Conservation (phyloP, 2,888 invertebrate species). For the Onchidella celtica region DNA sequence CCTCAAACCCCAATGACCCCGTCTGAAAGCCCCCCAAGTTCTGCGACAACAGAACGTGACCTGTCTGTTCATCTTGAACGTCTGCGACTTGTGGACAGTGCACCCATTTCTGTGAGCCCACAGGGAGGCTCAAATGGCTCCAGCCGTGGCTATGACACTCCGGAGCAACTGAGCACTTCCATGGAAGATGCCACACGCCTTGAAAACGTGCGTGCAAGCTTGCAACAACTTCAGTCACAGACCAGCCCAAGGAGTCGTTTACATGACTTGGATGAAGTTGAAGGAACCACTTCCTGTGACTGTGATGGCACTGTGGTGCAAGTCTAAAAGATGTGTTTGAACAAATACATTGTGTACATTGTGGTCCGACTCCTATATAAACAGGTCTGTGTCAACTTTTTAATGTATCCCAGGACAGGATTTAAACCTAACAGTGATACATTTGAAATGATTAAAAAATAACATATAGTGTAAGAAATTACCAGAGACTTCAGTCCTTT, state of each 20-base stretch:
- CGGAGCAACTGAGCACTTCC: conserved; percentile 41
- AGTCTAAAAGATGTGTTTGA: conserved; percentile 1
- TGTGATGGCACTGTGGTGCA: conserved; percentile 42
- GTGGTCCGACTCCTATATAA: background rate
- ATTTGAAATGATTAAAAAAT: no score
- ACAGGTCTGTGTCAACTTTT: no score
- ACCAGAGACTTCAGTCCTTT: no score
- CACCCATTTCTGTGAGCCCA: conserved; percentile 48
- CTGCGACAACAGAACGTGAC: conserved; percentile 66
- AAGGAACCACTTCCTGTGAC: conserved; percentile 6
- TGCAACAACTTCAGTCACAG: conserved; percentile 46
- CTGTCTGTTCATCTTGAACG: conserved; percentile 67
- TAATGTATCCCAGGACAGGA: no score
- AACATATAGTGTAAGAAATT: no score
- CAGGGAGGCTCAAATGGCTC: conserved; percentile 46
- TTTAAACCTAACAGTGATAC: no score
- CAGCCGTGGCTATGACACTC: conserved; percentile 42
- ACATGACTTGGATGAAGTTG: conserved; percentile 23
- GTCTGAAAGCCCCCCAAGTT: conserved; percentile 69
- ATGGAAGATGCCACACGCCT: conserved; percentile 41
- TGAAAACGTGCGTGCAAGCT: conserved; percentile 45
- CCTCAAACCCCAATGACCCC: conserved; percentile 72
- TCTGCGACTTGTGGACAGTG: conserved; percentile 58
- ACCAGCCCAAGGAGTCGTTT: background rate
- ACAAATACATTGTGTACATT: background rate